Evolutionary conservation across 2,113 vertebrate genomes (phyloP).

Genomic region (Callopanchax toddi): DNA sequence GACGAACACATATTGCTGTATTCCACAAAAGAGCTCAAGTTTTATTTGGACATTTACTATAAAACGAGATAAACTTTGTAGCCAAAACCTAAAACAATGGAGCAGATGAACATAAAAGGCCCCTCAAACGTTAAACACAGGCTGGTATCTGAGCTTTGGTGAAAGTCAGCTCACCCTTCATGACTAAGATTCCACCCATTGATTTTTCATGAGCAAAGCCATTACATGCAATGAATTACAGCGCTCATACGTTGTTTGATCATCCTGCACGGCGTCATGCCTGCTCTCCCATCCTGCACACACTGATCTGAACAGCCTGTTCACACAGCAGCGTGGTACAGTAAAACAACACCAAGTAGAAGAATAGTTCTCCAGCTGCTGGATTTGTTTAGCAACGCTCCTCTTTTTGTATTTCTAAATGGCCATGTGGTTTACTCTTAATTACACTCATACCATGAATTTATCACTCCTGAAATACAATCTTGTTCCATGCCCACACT

Average conservation of each 20-base stretch:
- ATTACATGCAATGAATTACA: constrained; percentile 1
- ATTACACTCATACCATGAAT: constrained; percentile 41
- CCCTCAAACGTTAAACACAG: no score
- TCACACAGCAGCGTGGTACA: constrained; percentile 20
- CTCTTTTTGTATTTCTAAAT: constrained; percentile 38
- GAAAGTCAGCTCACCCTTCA: no score
- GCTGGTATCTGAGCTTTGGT: no score
- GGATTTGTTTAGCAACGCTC: constrained; percentile 11
- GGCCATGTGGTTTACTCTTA: constrained; percentile 51
- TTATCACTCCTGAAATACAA: constrained; percentile 25
- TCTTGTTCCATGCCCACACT: constrained; percentile 13
- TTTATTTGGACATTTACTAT: no score
- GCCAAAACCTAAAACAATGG: no score
- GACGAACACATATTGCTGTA: no score
- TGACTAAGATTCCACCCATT: not conserved
- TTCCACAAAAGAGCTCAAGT: no score
- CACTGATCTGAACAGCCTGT: constrained; percentile 36
- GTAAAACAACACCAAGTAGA: constrained; percentile 35
- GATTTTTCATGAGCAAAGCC: not conserved
- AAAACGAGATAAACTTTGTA: no score
- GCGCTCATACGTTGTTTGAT: constrained; percentile 9
- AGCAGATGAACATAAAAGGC: no score
- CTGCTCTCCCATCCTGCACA: constrained; percentile 15
- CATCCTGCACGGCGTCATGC: constrained; percentile 12
- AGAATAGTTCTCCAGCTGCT: constrained; percentile 32